Evolutionary conservation across 2,888 invertebrate genomes (phyloP).

Genomic region (Amphimallon solstitiale): DNA sequence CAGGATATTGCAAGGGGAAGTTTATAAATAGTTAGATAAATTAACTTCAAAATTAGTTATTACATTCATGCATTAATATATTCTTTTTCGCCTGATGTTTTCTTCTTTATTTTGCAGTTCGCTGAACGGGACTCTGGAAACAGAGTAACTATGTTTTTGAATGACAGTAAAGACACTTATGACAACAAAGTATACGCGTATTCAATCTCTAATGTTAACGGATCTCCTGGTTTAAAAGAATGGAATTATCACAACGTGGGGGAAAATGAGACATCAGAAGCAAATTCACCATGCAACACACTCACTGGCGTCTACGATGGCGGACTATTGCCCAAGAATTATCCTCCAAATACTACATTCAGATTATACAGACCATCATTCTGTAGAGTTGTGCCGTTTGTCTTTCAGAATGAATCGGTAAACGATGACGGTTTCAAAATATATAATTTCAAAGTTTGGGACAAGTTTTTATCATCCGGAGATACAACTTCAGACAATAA

Average conservation of each 20-base stretch:
- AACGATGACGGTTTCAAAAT: conserved; percentile 68
- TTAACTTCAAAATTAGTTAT: too few relatives aligned
- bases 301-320: conserved; percentile 79
- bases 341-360: conserved; percentile 68
- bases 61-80: too few relatives aligned
- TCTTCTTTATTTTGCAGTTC: conserved; percentile 63
- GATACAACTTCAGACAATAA: conserved; percentile 69
- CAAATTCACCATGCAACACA: conserved; percentile 72
- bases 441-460: conserved; percentile 70
- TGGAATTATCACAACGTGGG: conserved; percentile 71
- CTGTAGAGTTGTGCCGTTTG: conserved; percentile 75
- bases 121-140: conserved; percentile 69
- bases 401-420: conserved; percentile 58
- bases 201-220: conserved; percentile 72
- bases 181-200: conserved; percentile 58
- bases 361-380: conserved; percentile 78
- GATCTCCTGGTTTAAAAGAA: conserved; percentile 71
- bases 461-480: conserved; percentile 69
- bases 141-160: conserved; percentile 64
- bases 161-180: conserved; percentile 46
- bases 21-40: too few relatives aligned
- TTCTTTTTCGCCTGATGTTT: too few relatives aligned
- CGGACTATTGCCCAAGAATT: conserved; percentile 72
- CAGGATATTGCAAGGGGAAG: too few relatives aligned
- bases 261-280: conserved; percentile 46